Base-by-base conservation (phyloP, 2,113 vertebrate genomes). In the Paratilapia polleni region DNA sequence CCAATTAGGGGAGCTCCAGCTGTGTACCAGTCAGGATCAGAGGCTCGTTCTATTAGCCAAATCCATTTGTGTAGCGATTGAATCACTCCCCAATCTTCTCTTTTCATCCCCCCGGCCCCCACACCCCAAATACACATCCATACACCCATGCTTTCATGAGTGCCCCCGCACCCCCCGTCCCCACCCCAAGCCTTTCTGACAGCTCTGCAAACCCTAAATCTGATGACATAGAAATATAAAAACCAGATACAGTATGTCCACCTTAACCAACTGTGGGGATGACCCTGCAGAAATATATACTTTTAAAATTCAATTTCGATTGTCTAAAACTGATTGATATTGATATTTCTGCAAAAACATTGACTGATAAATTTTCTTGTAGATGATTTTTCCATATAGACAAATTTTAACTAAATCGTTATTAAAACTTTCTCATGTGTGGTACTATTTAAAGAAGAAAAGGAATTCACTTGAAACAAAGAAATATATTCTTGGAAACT, bases 11-110 rank as follows among this genome's bases (percentile, higher is more conserved):
- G 83, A 90, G 84, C 93, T 95, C 94, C 95, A 96, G 95, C 95
- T 96, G 95, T 94, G 95, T 90, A 89, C 92, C 93, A 88, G 94
- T 91, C 91, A 93, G 94, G 94, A 96, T 95, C 95, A 95, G 94
- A 96, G 95, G 91, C 92, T 93, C 83, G 87, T 80, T 95, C 94
- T 96, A 94, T 96, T 95, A 96, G 92, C 94, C 91, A 92, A 93
- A 94, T 95, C 94, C 93, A 96, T 96, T 96, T 95, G 95, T 95
- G 94, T 93, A 85, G 93, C 89, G 92, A 95, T 93, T 96, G 95
- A 96, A 95, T 95, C 93, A 91, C 93, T 94, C 92, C 93, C 85
- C 92, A 90, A 90, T 91, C 90, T 92, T 90, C 90, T 91, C 89
- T 88, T 64, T 88, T 90, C 80, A 60, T 66, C 84, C 81, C 81